phyloP scores from a whole-genome alignment of 1,140 invertebrate species.

The Ridgeia piscesae region DNA sequence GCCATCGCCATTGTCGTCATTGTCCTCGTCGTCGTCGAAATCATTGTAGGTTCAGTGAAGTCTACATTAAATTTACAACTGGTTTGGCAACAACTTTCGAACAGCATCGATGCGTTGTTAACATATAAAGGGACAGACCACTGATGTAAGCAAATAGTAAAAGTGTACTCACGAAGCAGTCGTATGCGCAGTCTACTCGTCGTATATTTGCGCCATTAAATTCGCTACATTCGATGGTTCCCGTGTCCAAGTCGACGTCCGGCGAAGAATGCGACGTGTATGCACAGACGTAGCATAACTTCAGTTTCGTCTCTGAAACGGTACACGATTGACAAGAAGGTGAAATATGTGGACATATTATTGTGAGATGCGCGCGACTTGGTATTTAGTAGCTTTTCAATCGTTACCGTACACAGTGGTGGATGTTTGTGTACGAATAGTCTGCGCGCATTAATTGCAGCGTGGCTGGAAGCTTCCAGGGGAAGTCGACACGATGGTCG shows the following conservation, averaged over 20 bases:
- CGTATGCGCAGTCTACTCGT: background rate
- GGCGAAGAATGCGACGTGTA: background rate
- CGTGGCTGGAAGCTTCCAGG: too few relatives aligned
- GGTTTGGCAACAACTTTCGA: background rate
- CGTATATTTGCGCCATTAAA: background rate
- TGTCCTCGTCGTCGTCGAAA: background rate
- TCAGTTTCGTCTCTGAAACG: background rate
- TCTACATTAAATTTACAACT: background rate
- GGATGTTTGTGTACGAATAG: too few relatives aligned
- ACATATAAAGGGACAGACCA: background rate
- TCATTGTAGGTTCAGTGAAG: background rate
- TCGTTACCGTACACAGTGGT: too few relatives aligned
- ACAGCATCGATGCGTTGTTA: background rate
- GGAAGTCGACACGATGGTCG: too few relatives aligned
- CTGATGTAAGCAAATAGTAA: background rate
- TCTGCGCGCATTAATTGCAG: too few relatives aligned
- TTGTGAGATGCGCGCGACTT: background rate
- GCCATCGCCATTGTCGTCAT: background rate
- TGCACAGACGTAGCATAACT: background rate
- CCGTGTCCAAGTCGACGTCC: background rate
- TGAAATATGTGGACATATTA: background rate
- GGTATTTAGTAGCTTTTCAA: background rate
- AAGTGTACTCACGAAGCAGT: background rate
- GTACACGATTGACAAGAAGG: background rate
- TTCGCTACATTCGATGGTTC: background rate